phyloP scores from a whole-genome alignment of 2,888 invertebrate genomes.

The Masnerella sp. region DNA sequence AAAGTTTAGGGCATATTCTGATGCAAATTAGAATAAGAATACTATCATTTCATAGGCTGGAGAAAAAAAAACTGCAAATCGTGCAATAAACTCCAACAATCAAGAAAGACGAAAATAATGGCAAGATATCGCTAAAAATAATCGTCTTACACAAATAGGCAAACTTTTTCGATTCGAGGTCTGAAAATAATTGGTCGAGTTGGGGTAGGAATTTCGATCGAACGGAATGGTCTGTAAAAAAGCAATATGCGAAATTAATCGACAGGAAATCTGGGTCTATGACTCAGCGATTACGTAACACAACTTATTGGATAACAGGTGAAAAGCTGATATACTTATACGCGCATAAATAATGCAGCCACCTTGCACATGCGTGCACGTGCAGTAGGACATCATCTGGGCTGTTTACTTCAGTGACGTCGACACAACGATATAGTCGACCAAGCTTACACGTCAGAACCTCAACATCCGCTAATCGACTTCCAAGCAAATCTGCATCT shows the following conservation, averaged over 20 bases:
- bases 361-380: constrained; percentile 26
- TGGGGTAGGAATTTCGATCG: no score
- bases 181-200: no score
- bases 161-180: no score
- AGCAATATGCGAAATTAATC: constrained; percentile 23
- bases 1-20: no score
- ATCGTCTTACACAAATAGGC: no score
- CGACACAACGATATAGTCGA: constrained; percentile 11
- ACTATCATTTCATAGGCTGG: no score
- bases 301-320: constrained; percentile 20
- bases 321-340: constrained; percentile 25
- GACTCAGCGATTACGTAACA: constrained; percentile 27
- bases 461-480: constrained; percentile 15
- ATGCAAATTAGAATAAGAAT: no score
- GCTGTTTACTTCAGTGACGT: constrained; percentile 30
- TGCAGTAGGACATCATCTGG: constrained; percentile 10
- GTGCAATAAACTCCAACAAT: no score
- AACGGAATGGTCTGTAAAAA: constrained; percentile 22
- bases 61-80: no score
- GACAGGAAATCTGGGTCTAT: constrained; percentile 18
- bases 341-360: constrained; percentile 31
- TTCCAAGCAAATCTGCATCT: constrained; percentile 2
- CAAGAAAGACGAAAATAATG: no score
- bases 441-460: constrained; percentile 12
- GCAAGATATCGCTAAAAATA: no score